These are phyloP conservation scores for Fragum fragum DNA, from an alignment of 2,888 invertebrate species.

Conservation along the genomic window DNA sequence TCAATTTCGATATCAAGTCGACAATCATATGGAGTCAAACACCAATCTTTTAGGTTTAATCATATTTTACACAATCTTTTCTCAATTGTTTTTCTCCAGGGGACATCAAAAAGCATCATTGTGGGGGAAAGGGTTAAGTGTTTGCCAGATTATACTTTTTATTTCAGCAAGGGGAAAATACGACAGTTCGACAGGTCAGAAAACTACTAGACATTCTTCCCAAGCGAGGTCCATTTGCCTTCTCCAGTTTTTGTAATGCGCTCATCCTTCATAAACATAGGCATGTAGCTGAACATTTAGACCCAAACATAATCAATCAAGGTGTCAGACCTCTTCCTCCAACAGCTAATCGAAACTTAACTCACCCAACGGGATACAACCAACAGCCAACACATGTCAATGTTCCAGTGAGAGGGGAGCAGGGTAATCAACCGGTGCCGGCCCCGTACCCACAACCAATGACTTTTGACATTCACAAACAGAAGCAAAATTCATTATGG, in stretches of 20 bases:
- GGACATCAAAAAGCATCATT: too few species aligned
- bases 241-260: constrained; percentile 35
- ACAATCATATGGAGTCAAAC: too few species aligned
- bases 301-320: constrained; percentile 24
- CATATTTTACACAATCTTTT: too few species aligned
- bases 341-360: constrained; percentile 3
- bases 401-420: neutral
- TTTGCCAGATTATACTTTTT: too few species aligned
- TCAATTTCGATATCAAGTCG: too few species aligned
- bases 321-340: constrained; percentile 17
- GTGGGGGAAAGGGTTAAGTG: too few species aligned
- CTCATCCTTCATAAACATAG: constrained; percentile 34
- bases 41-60: too few species aligned
- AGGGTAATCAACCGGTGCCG: neutral
- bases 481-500: neutral
- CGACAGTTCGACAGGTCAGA: constrained; percentile 16
- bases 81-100: too few species aligned
- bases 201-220: constrained; percentile 54
- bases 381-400: constrained; percentile 8
- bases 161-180: constrained; percentile 39
- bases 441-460: neutral
- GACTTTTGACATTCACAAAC: neutral
- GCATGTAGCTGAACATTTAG: constrained; percentile 35
- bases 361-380: neutral
- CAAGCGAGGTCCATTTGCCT: constrained; percentile 50